A percentile compares a stretch with the other conserved stretches of the same genome.
Conservation (phyloP, 2,113 vertebrate genomes). For the Myanophis thanlyinensis region DNA sequence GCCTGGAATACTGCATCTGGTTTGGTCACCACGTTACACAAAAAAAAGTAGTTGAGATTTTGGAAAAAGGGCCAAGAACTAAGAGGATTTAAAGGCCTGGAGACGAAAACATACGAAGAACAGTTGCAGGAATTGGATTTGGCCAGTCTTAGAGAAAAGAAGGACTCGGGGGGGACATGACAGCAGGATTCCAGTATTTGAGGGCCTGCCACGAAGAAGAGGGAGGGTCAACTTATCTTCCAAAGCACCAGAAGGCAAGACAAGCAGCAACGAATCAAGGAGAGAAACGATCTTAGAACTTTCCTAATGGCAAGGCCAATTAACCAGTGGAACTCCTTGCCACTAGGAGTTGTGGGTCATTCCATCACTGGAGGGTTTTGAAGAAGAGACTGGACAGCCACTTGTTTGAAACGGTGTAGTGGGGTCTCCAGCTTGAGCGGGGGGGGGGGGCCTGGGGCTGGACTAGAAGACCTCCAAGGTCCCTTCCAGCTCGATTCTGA, state of each 20-base stretch:
- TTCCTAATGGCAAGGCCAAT: background rate
- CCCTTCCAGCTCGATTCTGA: background rate
- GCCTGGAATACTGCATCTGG: background rate
- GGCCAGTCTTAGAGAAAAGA: too few relatives aligned
- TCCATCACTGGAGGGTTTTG: background rate
- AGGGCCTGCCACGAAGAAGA: background rate
- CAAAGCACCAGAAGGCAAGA: too few relatives aligned
- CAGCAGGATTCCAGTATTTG: background rate
- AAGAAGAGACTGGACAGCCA: background rate
- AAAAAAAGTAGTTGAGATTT: background rate
- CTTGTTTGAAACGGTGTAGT: background rate
- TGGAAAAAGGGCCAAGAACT: background rate
- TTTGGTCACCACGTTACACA: background rate
- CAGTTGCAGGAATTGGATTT: background rate
- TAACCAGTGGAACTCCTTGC: background rate
- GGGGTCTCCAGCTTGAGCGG: background rate
- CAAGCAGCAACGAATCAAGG: background rate
- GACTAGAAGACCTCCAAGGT: background rate
- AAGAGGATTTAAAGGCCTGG: background rate
- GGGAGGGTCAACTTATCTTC: background rate
- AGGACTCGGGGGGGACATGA: background rate
- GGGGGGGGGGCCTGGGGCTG: too few relatives aligned
- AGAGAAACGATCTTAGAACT: background rate
- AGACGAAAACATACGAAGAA: background rate
- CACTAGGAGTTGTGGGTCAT: too few relatives aligned